Percentiles rank a stretch among this genome's conserved stretches.
Evolutionary conservation across 2,888 invertebrate genomes (phyloP).

Genomic region (Gastracanthus pulcherrimus): DNA sequence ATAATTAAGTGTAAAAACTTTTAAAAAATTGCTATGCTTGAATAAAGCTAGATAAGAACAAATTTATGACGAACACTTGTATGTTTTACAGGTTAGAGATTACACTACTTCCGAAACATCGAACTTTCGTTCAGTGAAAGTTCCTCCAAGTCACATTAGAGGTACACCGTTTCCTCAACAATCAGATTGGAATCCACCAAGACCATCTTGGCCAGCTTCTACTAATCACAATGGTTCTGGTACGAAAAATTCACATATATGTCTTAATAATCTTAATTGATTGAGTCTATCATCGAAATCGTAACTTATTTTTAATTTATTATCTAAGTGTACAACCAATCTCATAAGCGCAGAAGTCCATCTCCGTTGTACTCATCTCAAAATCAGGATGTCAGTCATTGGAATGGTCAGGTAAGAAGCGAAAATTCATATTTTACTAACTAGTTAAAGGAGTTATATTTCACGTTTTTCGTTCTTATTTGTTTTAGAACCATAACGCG

Average conservation of each 20-base stretch:
- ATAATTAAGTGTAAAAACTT: no score
- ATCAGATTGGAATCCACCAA: slow-evolving; percentile 65
- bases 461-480: neutral
- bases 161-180: slow-evolving; percentile 62
- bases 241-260: no score
- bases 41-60: no score
- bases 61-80: no score
- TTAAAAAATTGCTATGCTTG: no score
- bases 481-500: slow-evolving; percentile 63
- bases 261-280: no score
- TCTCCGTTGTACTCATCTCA: slow-evolving; percentile 70
- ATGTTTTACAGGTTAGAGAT: slow-evolving; percentile 33
- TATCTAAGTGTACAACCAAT: slow-evolving; percentile 64
- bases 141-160: slow-evolving; percentile 33
- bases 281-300: no score
- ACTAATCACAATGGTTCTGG: no score
- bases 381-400: slow-evolving; percentile 66
- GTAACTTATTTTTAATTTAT: slow-evolving; percentile 33
- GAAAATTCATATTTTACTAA: slow-evolving; percentile 5
- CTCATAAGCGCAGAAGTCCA: slow-evolving; percentile 72
- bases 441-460: neutral
- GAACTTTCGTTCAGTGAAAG: slow-evolving; percentile 42
- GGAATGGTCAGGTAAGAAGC: slow-evolving; percentile 69
- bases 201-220: slow-evolving; percentile 64
- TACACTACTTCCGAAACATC: slow-evolving; percentile 42